Conservation (phyloP, 2,888 invertebrate genomes). For the Orchesellides sinensis region DNA sequence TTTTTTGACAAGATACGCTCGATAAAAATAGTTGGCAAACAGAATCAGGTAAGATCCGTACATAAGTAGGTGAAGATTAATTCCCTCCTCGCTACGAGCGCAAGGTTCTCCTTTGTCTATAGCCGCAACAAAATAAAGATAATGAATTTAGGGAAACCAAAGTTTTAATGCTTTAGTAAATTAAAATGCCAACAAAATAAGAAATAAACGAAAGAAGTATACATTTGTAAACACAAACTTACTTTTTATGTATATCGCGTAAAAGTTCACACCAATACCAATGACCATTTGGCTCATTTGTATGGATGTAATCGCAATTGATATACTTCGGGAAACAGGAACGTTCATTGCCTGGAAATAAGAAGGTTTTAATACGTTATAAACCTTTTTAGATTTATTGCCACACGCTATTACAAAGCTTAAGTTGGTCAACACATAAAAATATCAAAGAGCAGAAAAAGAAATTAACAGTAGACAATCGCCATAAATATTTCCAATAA, state of each 20-base stretch:
- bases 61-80: conserved; percentile 63
- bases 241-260: conserved; percentile 61
- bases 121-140: too few relatives aligned
- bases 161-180: too few relatives aligned
- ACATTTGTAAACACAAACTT: conserved; percentile 1
- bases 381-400: neutral
- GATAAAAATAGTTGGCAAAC: conserved; percentile 67
- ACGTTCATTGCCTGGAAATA: conserved; percentile 51
- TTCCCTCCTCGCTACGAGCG: conserved; percentile 53
- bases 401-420: neutral
- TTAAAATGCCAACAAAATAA: neutral
- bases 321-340: conserved; percentile 43
- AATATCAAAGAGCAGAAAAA: neutral
- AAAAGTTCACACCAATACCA: conserved; percentile 46
- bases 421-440: neutral
- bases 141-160: too few relatives aligned
- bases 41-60: conserved; percentile 67
- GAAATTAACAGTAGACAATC: too few relatives aligned
- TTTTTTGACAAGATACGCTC: conserved; percentile 56
- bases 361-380: neutral
- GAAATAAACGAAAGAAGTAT: too few relatives aligned
- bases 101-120: conserved; percentile 58
- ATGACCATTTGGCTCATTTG: conserved; percentile 65
- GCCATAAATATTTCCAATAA: neutral
- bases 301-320: conserved; percentile 51